Evolutionary conservation across 2,888 invertebrate genomes (phyloP), one percentile per base, ranked within the genome.

Genomic region (Halictus ligatus): DNA sequence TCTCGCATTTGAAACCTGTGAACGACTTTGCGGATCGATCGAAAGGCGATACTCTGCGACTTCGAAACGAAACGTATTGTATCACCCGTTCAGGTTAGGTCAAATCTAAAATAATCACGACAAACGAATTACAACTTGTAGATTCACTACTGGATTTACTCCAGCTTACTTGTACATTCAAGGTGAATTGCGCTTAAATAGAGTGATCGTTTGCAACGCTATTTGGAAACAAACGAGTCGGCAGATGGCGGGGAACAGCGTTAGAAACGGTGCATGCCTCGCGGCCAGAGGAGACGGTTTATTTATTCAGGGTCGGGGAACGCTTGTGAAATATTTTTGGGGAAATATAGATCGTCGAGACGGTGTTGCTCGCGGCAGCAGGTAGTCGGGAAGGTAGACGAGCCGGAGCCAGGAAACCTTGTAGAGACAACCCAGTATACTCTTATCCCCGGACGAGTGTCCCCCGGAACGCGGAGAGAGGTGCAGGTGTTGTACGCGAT

Each of bases 401-500:
- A 69, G 58, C 71, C 54, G 50, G 29, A 72, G 79, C 72, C 74
- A 76, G 77, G 77, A 78, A 81, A 77, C 80, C 78, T 75, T 82
- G 86, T 80, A 25, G 85, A 86, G 81, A 88, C 77, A 84, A 29
- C 54, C 58, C 60, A 78, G 35, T 29, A 18, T 46, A 75, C 35
- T 72, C 77, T 81, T 82, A 78, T 88, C 80, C 73, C 73, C 21
- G 78, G 40, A 60, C 40, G 69, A 74, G 75, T 82, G 83, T 84
- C 88, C 81, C 50, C n/a, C 43, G n/a, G 60, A 75, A 71, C 13
- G 58, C 71, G 77, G 21, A 54, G 75, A 46, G 48, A 48, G 78
- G 76, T 88, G 88, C 90, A 90, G 91, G 90, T 91, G 90, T 90
- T 90, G 75, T 64, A 18, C 43, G 79, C 73, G 85, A 80, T 84